A percentile compares a stretch with the other conserved stretches of the same genome.
phyloP scores from a whole-genome alignment of 1,140 invertebrate species.

The Drosophila sp. region DNA sequence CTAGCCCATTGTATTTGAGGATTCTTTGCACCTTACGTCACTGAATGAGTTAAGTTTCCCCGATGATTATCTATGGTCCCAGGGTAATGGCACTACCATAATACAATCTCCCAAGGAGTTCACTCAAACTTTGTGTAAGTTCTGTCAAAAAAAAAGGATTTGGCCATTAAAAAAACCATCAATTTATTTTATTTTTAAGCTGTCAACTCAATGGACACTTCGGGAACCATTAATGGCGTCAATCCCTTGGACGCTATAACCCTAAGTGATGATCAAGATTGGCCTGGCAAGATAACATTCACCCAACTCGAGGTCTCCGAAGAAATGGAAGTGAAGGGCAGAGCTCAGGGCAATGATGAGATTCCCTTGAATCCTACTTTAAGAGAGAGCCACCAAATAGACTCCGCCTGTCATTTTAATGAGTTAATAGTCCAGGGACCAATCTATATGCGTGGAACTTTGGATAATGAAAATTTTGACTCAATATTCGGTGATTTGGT shows the following conservation, averaged over 20 bases:
- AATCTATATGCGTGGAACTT: constrained; percentile 68
- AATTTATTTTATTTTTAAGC: constrained; percentile 30
- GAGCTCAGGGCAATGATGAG: constrained; percentile 82
- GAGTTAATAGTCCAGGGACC: constrained; percentile 83
- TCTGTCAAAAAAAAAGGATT: background rate
- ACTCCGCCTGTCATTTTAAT: constrained; percentile 83
- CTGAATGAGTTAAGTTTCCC: constrained; percentile 84
- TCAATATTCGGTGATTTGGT: constrained; percentile 64
- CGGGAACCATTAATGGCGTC: constrained; percentile 75
- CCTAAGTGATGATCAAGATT: constrained; percentile 69
- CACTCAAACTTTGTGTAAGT: constrained; percentile 52
- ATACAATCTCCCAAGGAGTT: constrained; percentile 83
- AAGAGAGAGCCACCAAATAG: constrained; percentile 72
- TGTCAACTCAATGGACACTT: constrained; percentile 61
- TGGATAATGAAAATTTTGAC: constrained; percentile 71
- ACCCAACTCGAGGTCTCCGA: constrained; percentile 82
- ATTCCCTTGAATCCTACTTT: constrained; percentile 83
- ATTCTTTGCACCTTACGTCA: constrained; percentile 58
- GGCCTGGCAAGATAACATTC: constrained; percentile 82
- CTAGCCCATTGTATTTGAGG: constrained; percentile 77
- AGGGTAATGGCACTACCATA: constrained; percentile 57
- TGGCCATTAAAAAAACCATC: too few relatives aligned
- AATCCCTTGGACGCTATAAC: constrained; percentile 75
- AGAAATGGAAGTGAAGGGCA: constrained; percentile 82
- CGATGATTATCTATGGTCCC: constrained; percentile 81